Base-by-base conservation (phyloP, 1,140 invertebrate species). In the Zophobas atratus region DNA sequence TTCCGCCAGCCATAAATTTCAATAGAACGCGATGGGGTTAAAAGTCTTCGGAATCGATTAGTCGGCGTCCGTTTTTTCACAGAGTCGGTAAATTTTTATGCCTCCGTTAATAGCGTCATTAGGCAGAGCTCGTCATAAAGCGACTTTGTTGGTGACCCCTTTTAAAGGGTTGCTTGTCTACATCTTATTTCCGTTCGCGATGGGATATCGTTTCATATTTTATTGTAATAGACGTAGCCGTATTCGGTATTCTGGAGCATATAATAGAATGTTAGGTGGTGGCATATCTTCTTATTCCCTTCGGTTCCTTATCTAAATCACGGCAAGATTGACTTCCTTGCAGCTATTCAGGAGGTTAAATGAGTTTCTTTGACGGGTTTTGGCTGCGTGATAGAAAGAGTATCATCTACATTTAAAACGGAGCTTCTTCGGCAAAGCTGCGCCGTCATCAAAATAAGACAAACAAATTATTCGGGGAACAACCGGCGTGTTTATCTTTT, bases 231-330 rank as follows among this genome's bases (percentile, higher is more conserved):
- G 60, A 67, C 60, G 33, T 43, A 32, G 60, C 38, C 38, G 60
- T 39, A 41, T 43, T 67, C 39, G 39, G 60, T 67, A 67, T 67
- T 67, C 39, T 67, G 60, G 60, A 67, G 60, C 60, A 67, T 67
- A 67, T 78, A 78, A 78, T 70, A 75, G 77, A 71, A 75, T 67
- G 46, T 49, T 63, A 77, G 76, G 67, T 77, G 71, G 77, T 55
- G 77, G 77, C 77, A 78, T 78, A 78, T 78, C 77, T 55, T 53
- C 71, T 76, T 76, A 79, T 76, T 79, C 78, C 74, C 78, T 49
- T 79, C 78, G 70, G 78, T 79, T 76, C 39, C 78, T 79, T 79
- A 79, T 79, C 78, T 79, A 79, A 79, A 79, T 79, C 78, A 72
- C 60, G 60, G 39, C 67, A 72, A 76, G 75, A 79, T 79, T 79